phyloP scores from a whole-genome alignment of 2,888 invertebrate genomes.

The Strigamia maritima region DNA sequence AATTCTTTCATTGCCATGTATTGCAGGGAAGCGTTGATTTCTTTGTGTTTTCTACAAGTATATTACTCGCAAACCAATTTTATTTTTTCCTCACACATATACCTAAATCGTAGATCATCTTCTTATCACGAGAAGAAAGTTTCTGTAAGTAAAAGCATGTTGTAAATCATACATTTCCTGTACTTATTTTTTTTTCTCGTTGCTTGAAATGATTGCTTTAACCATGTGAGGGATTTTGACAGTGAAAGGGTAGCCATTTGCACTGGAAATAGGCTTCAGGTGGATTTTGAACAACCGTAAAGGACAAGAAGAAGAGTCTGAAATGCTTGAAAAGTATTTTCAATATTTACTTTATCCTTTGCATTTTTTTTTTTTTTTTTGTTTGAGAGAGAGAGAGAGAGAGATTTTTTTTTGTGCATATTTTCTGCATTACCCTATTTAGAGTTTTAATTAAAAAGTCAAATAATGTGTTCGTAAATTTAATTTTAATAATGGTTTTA shows the following conservation, averaged over 20 bases:
- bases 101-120: conserved; percentile 24
- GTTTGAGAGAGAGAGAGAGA: too few relatives aligned
- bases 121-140: conserved; percentile 18
- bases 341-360: too few relatives aligned
- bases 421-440: background rate
- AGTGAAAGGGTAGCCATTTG: conserved; percentile 1
- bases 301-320: background rate
- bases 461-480: background rate
- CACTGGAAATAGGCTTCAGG: conserved; percentile 11
- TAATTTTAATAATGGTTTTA: background rate
- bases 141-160: conserved; percentile 16
- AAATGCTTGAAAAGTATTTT: background rate
- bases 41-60: background rate
- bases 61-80: background rate
- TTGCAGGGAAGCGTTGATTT: background rate
- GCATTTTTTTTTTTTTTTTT: too few relatives aligned
- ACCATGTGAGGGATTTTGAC: conserved; percentile 18
- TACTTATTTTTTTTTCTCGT: background rate
- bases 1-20: too few relatives aligned
- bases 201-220: background rate
- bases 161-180: conserved; percentile 27
- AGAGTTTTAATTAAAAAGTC: background rate
- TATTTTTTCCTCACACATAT: background rate
- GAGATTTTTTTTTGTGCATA: background rate
- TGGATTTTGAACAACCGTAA: background rate